A percentile compares a stretch with the other conserved stretches of the same genome.
Conservation (phyloP, 2,113 vertebrate genomes). For the Rhinolophus sinicus region DNA sequence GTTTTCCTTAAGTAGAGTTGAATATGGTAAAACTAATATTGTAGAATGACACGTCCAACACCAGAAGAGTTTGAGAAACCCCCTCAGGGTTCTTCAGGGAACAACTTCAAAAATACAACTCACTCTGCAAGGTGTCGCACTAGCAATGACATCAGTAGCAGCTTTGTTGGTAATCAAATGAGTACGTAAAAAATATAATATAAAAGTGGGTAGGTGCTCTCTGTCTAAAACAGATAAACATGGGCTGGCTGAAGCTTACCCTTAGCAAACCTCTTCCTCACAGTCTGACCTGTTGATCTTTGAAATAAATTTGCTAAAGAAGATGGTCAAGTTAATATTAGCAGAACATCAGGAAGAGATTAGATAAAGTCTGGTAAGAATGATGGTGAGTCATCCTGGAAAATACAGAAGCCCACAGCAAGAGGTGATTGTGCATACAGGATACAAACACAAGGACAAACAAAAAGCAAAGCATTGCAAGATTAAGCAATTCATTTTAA, state of each 20-base stretch:
- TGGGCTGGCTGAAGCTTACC: neutral
- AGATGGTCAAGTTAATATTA: slow-evolving; percentile 22
- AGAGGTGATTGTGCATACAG: neutral
- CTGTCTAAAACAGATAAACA: neutral
- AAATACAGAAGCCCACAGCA: slow-evolving; percentile 15
- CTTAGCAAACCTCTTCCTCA: neutral
- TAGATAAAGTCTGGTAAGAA: slow-evolving; percentile 43
- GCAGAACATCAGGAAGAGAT: slow-evolving; percentile 7
- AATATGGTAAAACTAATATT: neutral
- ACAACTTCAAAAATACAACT: neutral
- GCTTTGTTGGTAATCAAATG: neutral
- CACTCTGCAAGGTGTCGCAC: neutral
- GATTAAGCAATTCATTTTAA: neutral
- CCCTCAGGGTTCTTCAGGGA: neutral
- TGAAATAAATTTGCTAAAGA: slow-evolving; percentile 47
- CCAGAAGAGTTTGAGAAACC: neutral
- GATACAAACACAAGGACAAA: neutral
- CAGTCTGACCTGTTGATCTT: neutral
- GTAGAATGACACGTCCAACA: neutral
- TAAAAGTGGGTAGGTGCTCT: neutral
- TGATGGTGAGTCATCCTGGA: slow-evolving; percentile 8
- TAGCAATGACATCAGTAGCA: neutral
- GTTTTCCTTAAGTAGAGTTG: neutral
- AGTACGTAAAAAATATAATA: neutral
- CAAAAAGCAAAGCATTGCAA: neutral